phyloP scores from a whole-genome alignment of 2,888 invertebrate species.

The Julus scandinavius region DNA sequence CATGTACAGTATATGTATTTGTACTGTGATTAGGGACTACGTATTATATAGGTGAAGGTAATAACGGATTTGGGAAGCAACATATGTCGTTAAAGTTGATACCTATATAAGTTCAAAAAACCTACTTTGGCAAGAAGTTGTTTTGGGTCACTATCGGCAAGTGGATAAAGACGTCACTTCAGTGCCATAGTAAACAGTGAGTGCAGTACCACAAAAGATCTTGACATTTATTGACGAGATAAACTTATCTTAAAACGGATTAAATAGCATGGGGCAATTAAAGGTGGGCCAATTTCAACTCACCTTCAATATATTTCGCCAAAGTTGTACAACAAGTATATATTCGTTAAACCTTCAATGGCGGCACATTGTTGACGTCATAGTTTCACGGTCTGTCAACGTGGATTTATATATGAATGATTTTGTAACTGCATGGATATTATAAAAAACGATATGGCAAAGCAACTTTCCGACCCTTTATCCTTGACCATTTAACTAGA shows the following conservation, averaged over 20 bases:
- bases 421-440: not conserved
- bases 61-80: not conserved
- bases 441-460: not conserved
- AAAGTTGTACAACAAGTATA: not conserved
- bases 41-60: conserved; percentile 5
- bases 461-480: not conserved
- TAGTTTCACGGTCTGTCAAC: not conserved
- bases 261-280: conserved; percentile 29
- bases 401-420: not conserved
- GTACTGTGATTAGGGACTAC: too few species aligned
- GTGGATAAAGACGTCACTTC: conserved; percentile 13
- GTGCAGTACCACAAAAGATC: not conserved
- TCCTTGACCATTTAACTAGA: too few species aligned
- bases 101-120: not conserved
- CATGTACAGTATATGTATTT: too few species aligned
- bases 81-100: not conserved
- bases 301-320: not conserved
- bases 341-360: not conserved
- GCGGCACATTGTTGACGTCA: not conserved
- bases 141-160: not conserved
- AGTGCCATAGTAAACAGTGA: not conserved
- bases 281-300: not conserved
- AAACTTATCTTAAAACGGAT: conserved; percentile 30
- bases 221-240: conserved; percentile 29
- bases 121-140: not conserved